Evolutionary conservation across 30 jellyfish, hydroid and myxozoan genomes (phyloP), one percentile per base, ranked within the genome.

Genomic region (Turritopsis rubra): DNA sequence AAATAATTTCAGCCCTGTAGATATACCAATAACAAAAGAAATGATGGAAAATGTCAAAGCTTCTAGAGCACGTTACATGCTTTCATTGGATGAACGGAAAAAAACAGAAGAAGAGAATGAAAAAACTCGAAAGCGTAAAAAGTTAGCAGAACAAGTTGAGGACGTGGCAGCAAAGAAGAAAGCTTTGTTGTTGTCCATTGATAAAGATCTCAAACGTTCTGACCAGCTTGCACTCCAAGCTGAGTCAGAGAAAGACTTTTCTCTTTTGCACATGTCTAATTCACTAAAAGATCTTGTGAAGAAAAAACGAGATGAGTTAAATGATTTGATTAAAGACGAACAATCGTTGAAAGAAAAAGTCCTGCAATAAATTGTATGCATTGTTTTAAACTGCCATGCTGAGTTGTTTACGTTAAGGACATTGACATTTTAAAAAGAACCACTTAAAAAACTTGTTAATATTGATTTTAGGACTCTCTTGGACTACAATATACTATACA

Each of bases 221-320:
- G 77, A 68, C 30, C 31, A 68, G 77, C 77, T 68, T n/a, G 77
- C 77, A 68, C 77, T n/a, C 77, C 77, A 68, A 68, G 77, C 77
- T 68, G 77, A 68, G 30, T 23, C 77, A 68, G 77, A 68, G 77
- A 68, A 68, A 68, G 77, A 68, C 77, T 66, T 66, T 68, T 27
- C 77, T 68, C 31, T 68, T 68, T 68, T 68, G 30, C 77, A 68
- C 30, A 68, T 68, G 77, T 27, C 77, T 68, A 68, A 1, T 1
- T 68, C 77, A 68, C 77, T 68, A 1, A 68, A 68, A 68, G 30
- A 68, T 68, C 77, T 68, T 68, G 77, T 19, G 30, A 68, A 68
- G 77, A 68, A 68, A 26, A 66, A 68, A 68, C 28, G 77, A 68
- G 77, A 68, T 23, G 77, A 68, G 30, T 68, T 68, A 68, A 23